These are phyloP conservation scores for Halcyon badia DNA, from an alignment of 2,797 vertebrate species.

Conservation along the genomic window DNA sequence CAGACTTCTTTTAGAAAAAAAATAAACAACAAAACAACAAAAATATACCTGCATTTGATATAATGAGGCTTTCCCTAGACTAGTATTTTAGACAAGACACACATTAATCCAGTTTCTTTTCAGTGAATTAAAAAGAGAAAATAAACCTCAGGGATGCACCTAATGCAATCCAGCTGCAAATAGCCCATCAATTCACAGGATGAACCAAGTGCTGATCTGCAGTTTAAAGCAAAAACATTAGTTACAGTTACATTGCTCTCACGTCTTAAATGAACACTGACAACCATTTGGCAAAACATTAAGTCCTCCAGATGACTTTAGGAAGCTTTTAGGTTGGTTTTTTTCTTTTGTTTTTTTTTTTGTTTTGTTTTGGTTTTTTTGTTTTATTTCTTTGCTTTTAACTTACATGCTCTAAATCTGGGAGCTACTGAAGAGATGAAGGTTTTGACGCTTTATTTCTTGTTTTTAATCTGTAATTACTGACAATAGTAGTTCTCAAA, in stretches of 20 bases:
- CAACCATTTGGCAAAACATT: neutral
- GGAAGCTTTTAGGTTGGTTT: neutral
- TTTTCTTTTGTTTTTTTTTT: too few relatives aligned
- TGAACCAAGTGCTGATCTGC: neutral
- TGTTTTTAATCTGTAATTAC: neutral
- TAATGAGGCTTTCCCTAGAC: neutral
- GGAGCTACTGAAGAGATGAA: neutral
- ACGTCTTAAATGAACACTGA: neutral
- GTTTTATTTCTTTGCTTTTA: neutral
- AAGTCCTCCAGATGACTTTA: neutral
- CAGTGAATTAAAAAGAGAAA: neutral
- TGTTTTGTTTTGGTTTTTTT: too few relatives aligned
- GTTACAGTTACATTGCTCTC: neutral
- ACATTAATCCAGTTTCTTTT: neutral
- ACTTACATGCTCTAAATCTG: neutral
- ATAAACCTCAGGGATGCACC: neutral
- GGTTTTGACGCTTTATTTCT: neutral
- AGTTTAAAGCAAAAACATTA: neutral
- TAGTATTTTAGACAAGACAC: neutral
- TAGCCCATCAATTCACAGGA: neutral
- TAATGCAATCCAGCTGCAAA: neutral
- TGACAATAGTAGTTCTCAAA: neutral
- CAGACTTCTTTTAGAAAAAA: neutral
- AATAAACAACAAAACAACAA: too few relatives aligned
- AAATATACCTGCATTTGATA: neutral